Evolutionary conservation across 2,113 vertebrate species (phyloP).

Genomic region (Gobio gobio): DNA sequence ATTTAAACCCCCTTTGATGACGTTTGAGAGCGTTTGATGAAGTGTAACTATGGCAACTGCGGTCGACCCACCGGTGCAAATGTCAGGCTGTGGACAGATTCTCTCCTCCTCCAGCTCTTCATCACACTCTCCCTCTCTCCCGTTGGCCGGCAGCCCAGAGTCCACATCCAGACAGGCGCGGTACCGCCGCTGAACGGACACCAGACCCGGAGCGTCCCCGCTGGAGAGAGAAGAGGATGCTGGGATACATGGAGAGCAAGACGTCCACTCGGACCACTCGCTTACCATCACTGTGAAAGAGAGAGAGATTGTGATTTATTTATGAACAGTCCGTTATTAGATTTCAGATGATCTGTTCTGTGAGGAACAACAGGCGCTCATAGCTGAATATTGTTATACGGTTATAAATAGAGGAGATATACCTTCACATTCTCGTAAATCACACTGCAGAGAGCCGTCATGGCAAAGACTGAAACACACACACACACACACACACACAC

Average conservation of each 20-base stretch:
- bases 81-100: constrained; percentile 73
- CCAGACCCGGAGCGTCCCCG: constrained; percentile 37
- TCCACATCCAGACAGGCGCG: constrained; percentile 83
- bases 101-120: constrained; percentile 75
- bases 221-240: constrained; percentile 15
- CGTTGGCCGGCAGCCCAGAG: constrained; percentile 70
- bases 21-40: not conserved
- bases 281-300: constrained; percentile 76
- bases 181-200: constrained; percentile 80
- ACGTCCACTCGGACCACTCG: constrained; percentile 85
- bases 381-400: not conserved
- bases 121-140: constrained; percentile 73
- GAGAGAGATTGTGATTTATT: constrained; percentile 6
- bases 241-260: constrained; percentile 81
- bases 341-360: not conserved
- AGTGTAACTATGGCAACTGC: not conserved
- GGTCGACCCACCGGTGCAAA: constrained; percentile 76
- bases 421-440: constrained; percentile 83
- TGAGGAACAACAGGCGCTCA: not conserved
- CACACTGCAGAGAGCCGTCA: constrained; percentile 78
- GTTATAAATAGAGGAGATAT: constrained; percentile 40
- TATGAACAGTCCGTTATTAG: not conserved
- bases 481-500: not conserved
- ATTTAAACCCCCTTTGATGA: not conserved
- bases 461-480: constrained; percentile 77